phyloP scores from a whole-genome alignment of 2,888 invertebrate species.

The Allygus modestus region DNA sequence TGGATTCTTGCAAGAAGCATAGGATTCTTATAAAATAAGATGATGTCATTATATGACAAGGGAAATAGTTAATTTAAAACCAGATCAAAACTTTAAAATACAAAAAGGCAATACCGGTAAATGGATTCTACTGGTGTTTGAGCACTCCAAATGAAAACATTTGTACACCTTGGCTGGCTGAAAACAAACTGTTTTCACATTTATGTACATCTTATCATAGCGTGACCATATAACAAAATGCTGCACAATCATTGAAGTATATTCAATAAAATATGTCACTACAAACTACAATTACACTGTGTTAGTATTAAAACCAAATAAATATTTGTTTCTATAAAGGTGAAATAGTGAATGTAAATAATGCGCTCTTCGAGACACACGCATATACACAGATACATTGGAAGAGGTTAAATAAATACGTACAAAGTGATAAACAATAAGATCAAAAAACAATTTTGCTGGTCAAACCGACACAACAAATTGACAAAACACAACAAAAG shows the following conservation, averaged over 20 bases:
- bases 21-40: background rate
- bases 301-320: conserved; percentile 56
- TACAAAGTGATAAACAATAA: conserved; percentile 23
- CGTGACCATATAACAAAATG: conserved; percentile 26
- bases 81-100: background rate
- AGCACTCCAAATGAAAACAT: background rate
- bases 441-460: too few relatives aligned
- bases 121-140: background rate
- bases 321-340: conserved; percentile 43
- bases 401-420: background rate
- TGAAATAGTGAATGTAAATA: conserved; percentile 30
- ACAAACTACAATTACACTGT: conserved; percentile 49
- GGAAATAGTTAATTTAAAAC: background rate
- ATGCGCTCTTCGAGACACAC: background rate
- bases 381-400: background rate
- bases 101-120: background rate
- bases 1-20: background rate
- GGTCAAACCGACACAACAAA: too few relatives aligned
- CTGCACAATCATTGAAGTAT: conserved; percentile 5
- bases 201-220: conserved; percentile 4
- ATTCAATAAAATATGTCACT: conserved; percentile 36
- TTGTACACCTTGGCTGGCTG: background rate
- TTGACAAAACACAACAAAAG: too few relatives aligned
- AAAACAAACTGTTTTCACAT: background rate
- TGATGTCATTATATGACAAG: background rate